Evolutionary conservation across 2,113 vertebrate genomes (phyloP), one percentile per base, ranked within the genome.

Genomic region (Eolophus roseicapilla): DNA sequence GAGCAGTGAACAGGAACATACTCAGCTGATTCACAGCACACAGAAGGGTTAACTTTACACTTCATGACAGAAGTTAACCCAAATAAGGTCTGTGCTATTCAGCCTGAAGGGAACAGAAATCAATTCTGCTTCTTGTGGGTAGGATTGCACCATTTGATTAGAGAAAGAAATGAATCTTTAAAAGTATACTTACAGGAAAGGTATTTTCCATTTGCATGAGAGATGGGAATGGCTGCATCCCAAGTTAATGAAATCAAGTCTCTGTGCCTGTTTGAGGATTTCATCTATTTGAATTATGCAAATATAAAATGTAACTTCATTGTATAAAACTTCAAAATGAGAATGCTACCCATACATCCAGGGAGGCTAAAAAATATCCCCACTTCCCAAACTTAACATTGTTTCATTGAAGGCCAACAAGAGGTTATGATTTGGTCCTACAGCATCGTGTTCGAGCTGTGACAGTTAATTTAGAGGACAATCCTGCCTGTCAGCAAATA

Each of bases 181-280:
- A 67, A 67, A 93, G 81, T 67, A 80, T 33, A 94, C 74, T 96
- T 96, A 95, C 63, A 97, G 88, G 92, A 87, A 91, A 97, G 67
- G 63, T 96, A 86, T 96, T 90, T 90, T 68, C 94, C 73, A 91
- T 88, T 50, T 64, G 84, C 94, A 91, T 92, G 91, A 96, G 85
- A 94, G 44, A 82, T 95, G 96, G 86, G 83, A 89, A 77, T 39
- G 74, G 75, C 95, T 92, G 91, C 86, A 94, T 96, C 95, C 86
- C 83, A 78, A 94, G 82, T 87, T 97, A 97, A 96, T 97, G 94
- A 97, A 97, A 96, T 83, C 64, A 93, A 95, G 87, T 82, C 84
- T 77, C 76, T 59, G 71, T 95, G 79, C 78, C 84, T 94, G 50
- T 94, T 94, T 94, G 91, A 92, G 79, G 90, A 91, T 88, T 96